Conservation (phyloP, 2,888 invertebrate species). For the Hydriomena furcata region DNA sequence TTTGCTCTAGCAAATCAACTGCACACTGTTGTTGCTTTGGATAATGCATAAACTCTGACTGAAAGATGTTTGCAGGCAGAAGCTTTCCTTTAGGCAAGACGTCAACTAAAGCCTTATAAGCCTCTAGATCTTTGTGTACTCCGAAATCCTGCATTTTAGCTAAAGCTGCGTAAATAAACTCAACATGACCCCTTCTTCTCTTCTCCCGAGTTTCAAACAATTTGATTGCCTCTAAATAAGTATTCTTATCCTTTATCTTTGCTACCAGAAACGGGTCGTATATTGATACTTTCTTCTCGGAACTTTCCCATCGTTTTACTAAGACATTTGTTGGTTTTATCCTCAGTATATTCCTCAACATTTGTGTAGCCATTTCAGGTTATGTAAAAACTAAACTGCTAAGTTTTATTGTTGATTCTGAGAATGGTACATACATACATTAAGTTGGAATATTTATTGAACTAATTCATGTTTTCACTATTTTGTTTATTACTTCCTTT, state of each 20-base stretch:
- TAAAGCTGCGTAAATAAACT: slow-evolving; percentile 96
- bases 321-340: slow-evolving; percentile 49
- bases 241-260: slow-evolving; percentile 85
- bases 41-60: slow-evolving; percentile 96
- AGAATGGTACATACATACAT: no score
- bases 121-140: slow-evolving; percentile 92
- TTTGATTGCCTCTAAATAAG: slow-evolving; percentile 89
- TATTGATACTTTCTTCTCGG: slow-evolving; percentile 64
- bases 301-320: slow-evolving; percentile 64
- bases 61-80: slow-evolving; percentile 91
- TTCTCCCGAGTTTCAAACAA: slow-evolving; percentile 88
- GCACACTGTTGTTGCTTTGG: slow-evolving; percentile 98
- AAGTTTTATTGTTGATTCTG: no score
- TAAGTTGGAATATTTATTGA: no score
- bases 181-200: slow-evolving; percentile 93
- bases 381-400: slow-evolving; percentile 36
- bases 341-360: slow-evolving; percentile 57
- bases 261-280: slow-evolving; percentile 77
- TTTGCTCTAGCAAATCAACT: slow-evolving; percentile 94
- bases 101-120: slow-evolving; percentile 93
- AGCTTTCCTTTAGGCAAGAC: slow-evolving; percentile 95
- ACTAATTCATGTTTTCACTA: not conserved
- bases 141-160: slow-evolving; percentile 95
- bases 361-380: slow-evolving; percentile 64
- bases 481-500: no score